A percentile compares a stretch with the other conserved stretches of the same genome.
Evolutionary conservation across 2,888 invertebrate genomes (phyloP).

Genomic region (Galeopsomyia nigrocyanea): DNA sequence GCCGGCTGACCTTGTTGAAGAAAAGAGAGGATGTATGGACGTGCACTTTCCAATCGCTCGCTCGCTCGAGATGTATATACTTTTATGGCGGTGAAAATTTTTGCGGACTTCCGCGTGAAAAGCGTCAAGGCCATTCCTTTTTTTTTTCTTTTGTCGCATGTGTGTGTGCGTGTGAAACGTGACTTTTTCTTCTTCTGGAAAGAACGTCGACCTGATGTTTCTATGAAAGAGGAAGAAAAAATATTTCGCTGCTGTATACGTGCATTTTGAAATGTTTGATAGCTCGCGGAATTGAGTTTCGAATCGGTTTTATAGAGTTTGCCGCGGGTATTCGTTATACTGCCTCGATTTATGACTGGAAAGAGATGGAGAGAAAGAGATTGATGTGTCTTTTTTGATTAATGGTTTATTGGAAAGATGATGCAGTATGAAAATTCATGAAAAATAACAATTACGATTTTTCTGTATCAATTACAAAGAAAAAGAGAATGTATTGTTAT

Average conservation of each 20-base stretch:
- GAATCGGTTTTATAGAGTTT: conserved; percentile 42
- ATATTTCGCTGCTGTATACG: background rate
- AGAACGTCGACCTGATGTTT: conserved; percentile 7
- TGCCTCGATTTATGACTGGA: too few species aligned
- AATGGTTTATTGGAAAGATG: too few species aligned
- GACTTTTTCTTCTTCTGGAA: conserved; percentile 20
- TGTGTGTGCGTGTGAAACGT: conserved; percentile 16
- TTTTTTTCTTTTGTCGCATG: background rate
- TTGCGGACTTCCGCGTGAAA: conserved; percentile 31
- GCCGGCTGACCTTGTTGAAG: conserved; percentile 14
- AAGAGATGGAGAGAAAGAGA: too few species aligned
- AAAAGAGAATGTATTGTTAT: too few species aligned
- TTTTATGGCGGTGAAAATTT: conserved; percentile 32
- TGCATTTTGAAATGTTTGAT: background rate
- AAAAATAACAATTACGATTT: background rate
- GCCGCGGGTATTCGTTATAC: background rate
- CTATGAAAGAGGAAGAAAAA: background rate
- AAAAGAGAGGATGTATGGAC: background rate
- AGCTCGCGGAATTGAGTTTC: conserved; percentile 12
- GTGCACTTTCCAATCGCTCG: conserved; percentile 21
- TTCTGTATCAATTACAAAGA: too few species aligned
- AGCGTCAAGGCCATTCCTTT: conserved; percentile 38
- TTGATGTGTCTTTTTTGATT: too few species aligned
- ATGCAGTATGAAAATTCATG: too few species aligned
- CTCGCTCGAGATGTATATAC: background rate